These are phyloP conservation scores for Rhopalosiphum nymphaeae DNA, from an alignment of 2,888 invertebrate species.

Conservation along the genomic window DNA sequence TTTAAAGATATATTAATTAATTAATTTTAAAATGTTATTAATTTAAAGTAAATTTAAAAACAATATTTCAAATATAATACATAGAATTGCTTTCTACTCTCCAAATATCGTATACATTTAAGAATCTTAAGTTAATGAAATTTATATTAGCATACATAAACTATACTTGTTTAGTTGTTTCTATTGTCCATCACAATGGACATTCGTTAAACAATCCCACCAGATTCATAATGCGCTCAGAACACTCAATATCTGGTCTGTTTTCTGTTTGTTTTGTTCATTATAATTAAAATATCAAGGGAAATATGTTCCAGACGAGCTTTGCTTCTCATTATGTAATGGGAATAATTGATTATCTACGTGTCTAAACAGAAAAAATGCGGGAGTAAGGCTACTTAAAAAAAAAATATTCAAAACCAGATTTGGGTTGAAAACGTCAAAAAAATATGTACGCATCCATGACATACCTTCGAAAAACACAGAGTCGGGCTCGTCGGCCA, in stretches of 20 bases:
- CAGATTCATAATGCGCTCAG: neutral
- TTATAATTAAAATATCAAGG: neutral
- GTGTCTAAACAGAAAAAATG: neutral
- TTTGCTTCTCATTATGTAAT: neutral
- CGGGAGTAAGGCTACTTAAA: neutral
- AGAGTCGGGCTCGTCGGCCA: neutral
- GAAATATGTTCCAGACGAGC: neutral
- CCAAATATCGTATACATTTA: neutral
- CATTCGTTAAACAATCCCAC: neutral
- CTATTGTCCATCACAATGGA: neutral
- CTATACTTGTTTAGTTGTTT: neutral
- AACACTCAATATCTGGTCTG: neutral
- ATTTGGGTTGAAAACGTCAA: slow-evolving; percentile 42
- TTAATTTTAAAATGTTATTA: neutral
- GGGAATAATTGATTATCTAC: slow-evolving; percentile 40
- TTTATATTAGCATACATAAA: neutral
- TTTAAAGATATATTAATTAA: neutral
- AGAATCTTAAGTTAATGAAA: neutral
- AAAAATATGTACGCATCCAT: slow-evolving; percentile 52
- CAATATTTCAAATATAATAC: neutral
- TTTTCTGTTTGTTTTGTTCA: neutral
- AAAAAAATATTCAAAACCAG: slow-evolving; percentile 47
- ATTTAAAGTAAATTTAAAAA: neutral
- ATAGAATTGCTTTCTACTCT: neutral
- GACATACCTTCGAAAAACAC: slow-evolving; percentile 34